Evolutionary conservation across 1,140 invertebrate genomes (phyloP).

Genomic region (Drosophila ercepeae): DNA sequence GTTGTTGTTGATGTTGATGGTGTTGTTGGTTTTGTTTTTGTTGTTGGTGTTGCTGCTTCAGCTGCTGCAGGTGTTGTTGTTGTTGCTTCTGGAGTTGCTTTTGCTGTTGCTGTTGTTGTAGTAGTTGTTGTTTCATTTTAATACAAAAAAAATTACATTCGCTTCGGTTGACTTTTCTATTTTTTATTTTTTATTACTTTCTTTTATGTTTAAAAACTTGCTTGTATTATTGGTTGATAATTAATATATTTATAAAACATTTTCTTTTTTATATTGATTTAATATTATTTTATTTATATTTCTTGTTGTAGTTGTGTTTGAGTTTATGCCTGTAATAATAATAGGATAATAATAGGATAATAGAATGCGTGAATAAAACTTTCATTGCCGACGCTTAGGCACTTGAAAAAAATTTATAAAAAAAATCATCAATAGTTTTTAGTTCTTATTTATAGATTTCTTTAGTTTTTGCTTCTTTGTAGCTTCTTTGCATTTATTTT

Average conservation of each 20-base stretch:
- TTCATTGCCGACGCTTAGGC: slow-evolving; percentile 23
- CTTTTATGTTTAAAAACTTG: slow-evolving; percentile 15
- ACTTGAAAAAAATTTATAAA: slow-evolving; percentile 36
- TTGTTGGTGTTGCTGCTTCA: slow-evolving; percentile 25
- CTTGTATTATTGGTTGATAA: slow-evolving; percentile 37
- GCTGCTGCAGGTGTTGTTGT: slow-evolving; percentile 26
- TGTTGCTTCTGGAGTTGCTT: too few relatives aligned
- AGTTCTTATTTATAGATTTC: neutral
- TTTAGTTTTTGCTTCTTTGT: neutral
- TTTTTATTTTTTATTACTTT: slow-evolving; percentile 22
- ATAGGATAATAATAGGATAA: slow-evolving; percentile 16
- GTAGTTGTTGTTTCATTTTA: slow-evolving; percentile 25
- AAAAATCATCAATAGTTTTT: slow-evolving; percentile 8
- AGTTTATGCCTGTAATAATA: slow-evolving; percentile 64
- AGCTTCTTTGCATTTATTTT: too few relatives aligned
- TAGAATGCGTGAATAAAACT: slow-evolving; percentile 20
- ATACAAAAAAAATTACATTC: slow-evolving; percentile 30
- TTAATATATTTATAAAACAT: slow-evolving; percentile 71
- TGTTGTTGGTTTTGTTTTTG: slow-evolving; percentile 33
- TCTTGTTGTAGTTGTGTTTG: slow-evolving; percentile 58
- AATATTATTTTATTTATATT: neutral
- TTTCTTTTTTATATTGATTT: slow-evolving; percentile 39
- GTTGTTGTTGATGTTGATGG: slow-evolving; percentile 27
- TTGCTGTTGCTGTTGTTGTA: slow-evolving; percentile 52
- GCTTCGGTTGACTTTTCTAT: slow-evolving; percentile 22